These are phyloP conservation scores for Euglossa dilemma DNA, from an alignment of 1,140 invertebrate genomes.

Conservation along the genomic window DNA sequence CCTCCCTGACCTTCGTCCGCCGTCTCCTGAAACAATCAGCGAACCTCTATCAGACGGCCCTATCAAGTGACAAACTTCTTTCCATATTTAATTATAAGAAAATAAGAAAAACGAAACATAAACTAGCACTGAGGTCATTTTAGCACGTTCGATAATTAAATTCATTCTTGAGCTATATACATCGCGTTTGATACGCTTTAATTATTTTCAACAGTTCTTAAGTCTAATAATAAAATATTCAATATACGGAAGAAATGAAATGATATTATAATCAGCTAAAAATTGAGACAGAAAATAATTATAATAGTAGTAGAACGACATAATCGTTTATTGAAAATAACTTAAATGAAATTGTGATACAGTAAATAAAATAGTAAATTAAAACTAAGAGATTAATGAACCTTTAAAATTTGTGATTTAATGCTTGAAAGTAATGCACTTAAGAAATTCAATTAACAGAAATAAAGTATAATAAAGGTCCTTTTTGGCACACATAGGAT, in stretches of 20 bases:
- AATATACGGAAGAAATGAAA: not conserved
- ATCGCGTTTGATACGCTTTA: too few relatives aligned
- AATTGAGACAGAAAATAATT: not conserved
- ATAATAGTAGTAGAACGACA: too few relatives aligned
- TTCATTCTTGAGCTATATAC: not conserved
- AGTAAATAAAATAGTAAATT: too few relatives aligned
- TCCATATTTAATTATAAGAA: not conserved
- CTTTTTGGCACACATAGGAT: not conserved
- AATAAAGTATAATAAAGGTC: not conserved
- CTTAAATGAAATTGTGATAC: too few relatives aligned
- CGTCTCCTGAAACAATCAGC: conserved; percentile 86
- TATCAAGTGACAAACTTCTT: conserved; percentile 66
- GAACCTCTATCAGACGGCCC: conserved; percentile 81
- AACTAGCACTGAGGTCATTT: not conserved
- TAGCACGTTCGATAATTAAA: not conserved
- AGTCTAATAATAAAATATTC: not conserved
- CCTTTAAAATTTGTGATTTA: not conserved
- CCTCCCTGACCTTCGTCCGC: conserved; percentile 89
- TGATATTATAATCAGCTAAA: not conserved
- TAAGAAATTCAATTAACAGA: not conserved
- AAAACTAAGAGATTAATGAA: not conserved
- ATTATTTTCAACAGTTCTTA: not conserved
- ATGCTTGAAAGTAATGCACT: not conserved
- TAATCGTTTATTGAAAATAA: too few relatives aligned
- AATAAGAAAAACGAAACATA: conserved; percentile 32